Percentiles rank a stretch among this genome's conserved stretches.
phyloP scores from a whole-genome alignment of 1,140 invertebrate species.

The Atta colombica region DNA sequence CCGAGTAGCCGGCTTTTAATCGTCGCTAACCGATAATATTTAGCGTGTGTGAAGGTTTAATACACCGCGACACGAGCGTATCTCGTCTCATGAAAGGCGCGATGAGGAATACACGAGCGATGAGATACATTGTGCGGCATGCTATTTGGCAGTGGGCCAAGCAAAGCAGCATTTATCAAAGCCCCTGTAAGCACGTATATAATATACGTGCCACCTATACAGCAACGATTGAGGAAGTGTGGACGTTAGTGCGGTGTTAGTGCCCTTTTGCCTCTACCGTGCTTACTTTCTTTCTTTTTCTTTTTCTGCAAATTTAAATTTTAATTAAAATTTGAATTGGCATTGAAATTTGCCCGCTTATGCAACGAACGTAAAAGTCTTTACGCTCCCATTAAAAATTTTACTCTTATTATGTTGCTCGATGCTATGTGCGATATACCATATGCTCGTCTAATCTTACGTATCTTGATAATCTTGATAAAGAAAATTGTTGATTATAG shows the following conservation, averaged over 20 bases:
- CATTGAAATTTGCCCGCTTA: slow-evolving; percentile 21
- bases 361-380: neutral
- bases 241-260: slow-evolving; percentile 13
- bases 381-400: slow-evolving; percentile 15
- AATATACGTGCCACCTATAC: slow-evolving; percentile 38
- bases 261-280: slow-evolving; percentile 10
- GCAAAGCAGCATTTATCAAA: slow-evolving; percentile 81
- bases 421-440: neutral
- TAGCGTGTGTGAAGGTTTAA: slow-evolving; percentile 33
- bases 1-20: slow-evolving; percentile 21
- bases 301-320: slow-evolving; percentile 37
- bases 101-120: slow-evolving; percentile 60
- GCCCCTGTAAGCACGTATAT: slow-evolving; percentile 48
- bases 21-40: slow-evolving; percentile 29
- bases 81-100: slow-evolving; percentile 40
- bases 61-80: slow-evolving; percentile 64
- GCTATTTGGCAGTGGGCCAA: slow-evolving; percentile 80
- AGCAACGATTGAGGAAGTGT: neutral
- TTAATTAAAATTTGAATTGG: slow-evolving; percentile 54
- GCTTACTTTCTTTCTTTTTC: neutral
- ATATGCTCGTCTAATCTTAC: neutral
- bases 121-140: slow-evolving; percentile 75
- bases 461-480: neutral
- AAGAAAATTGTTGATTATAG: neutral
- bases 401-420: slow-evolving; percentile 14